Percentiles rank a stretch among this genome's conserved stretches.
phyloP scores from a whole-genome alignment of 2,888 invertebrate species.

The Spisula subtruncata region DNA sequence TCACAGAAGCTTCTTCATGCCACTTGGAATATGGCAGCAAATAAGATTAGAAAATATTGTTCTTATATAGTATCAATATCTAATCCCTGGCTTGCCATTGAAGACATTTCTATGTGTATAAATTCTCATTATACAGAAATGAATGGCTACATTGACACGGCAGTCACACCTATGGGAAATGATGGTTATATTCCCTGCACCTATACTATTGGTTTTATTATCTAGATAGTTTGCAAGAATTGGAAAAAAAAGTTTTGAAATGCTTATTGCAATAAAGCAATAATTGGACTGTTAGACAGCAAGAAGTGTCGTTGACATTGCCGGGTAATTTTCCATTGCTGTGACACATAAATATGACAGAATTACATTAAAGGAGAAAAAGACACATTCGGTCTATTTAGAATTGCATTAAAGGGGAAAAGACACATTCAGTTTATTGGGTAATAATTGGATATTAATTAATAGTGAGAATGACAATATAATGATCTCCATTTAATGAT shows the following conservation, averaged over 20 bases:
- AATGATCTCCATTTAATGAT: too few species aligned
- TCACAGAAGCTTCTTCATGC: not conserved
- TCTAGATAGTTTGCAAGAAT: not conserved
- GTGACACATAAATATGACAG: not conserved
- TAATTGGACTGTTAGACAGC: not conserved
- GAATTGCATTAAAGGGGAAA: not conserved
- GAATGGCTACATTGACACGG: not conserved
- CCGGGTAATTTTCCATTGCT: not conserved
- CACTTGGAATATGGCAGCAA: not conserved
- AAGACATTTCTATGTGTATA: not conserved
- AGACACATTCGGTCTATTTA: too few species aligned
- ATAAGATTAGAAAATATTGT: conserved; percentile 15
- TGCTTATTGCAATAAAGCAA: conserved; percentile 1
- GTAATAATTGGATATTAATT: too few species aligned
- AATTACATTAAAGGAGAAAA: not conserved
- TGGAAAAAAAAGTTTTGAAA: not conserved
- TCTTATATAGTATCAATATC: not conserved
- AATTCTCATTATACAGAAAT: conserved; percentile 5
- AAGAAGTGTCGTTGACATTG: not conserved
- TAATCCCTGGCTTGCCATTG: not conserved
- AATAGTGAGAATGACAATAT: too few species aligned
- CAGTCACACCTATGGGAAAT: not conserved
- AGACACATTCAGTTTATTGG: too few species aligned
- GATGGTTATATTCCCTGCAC: not conserved
- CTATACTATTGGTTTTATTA: not conserved